phyloP scores from a whole-genome alignment of 1,140 invertebrate genomes.

The Stenopsyche tienmushanensis region DNA sequence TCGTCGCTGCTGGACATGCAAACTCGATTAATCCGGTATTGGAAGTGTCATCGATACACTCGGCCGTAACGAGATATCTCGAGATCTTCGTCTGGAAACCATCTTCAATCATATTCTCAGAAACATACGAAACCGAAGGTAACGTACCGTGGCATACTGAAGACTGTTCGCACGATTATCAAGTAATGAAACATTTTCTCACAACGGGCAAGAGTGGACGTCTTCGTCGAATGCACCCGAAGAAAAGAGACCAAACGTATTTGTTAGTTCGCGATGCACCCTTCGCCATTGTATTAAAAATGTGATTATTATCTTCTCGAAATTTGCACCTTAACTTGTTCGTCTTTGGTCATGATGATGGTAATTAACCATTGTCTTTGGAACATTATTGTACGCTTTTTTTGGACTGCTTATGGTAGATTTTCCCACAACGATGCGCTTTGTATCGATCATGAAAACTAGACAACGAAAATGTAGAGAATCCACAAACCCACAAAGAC shows the following conservation, averaged over 20 bases:
- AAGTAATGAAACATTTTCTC: slow-evolving; percentile 29
- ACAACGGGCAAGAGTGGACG: slow-evolving; percentile 16
- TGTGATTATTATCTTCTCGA: slow-evolving; percentile 24
- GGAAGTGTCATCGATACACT: background rate
- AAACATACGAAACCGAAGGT: slow-evolving; percentile 25
- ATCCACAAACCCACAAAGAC: too few species aligned
- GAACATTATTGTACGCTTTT: background rate
- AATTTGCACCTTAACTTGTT: slow-evolving; percentile 30
- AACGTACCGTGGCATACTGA: slow-evolving; percentile 33
- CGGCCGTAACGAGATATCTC: slow-evolving; percentile 3
- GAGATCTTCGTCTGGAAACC: slow-evolving; percentile 6
- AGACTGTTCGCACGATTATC: slow-evolving; percentile 33
- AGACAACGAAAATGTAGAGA: too few species aligned
- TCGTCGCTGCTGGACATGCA: background rate
- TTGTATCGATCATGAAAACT: too few species aligned
- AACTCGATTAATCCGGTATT: background rate
- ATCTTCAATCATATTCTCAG: slow-evolving; percentile 23
- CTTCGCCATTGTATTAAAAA: slow-evolving; percentile 19
- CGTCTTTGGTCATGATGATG: slow-evolving; percentile 10
- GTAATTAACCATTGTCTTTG: slow-evolving; percentile 23
- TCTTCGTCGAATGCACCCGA: background rate
- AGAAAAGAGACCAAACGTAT: background rate
- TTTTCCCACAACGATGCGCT: slow-evolving; percentile 13
- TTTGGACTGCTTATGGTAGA: background rate
- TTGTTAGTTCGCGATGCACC: slow-evolving; percentile 1